Conservation (phyloP, 2,113 vertebrate species). For the Desmodus rotundus region DNA sequence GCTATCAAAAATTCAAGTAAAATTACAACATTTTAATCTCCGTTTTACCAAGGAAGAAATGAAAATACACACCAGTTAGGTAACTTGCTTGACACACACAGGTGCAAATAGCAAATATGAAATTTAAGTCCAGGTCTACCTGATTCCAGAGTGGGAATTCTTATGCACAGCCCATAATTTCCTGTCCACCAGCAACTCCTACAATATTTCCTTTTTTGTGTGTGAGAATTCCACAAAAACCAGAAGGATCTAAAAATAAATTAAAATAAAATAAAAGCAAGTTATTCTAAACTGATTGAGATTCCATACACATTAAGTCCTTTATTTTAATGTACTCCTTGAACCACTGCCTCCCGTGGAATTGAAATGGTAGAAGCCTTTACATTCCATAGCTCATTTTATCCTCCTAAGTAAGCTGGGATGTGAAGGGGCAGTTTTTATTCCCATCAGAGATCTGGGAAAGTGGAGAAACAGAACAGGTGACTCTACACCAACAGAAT, state of each 20-base stretch:
- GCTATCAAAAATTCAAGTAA: not conserved
- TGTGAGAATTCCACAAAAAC: not conserved
- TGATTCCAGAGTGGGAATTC: not conserved
- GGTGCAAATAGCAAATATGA: not conserved
- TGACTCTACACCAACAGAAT: not conserved
- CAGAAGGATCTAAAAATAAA: not conserved
- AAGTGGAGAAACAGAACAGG: not conserved
- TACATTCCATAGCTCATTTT: not conserved
- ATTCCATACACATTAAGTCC: not conserved
- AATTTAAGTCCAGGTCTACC: not conserved
- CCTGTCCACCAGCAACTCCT: not conserved
- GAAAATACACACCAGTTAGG: not conserved
- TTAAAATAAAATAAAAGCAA: not conserved
- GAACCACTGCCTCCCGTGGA: not conserved
- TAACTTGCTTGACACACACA: not conserved
- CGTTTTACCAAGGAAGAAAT: not conserved
- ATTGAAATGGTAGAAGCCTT: not conserved
- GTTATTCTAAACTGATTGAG: not conserved
- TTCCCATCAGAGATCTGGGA: not conserved
- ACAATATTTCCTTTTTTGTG: not conserved
- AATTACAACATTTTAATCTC: not conserved
- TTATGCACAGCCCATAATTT: not conserved
- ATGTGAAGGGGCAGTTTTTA: not conserved
- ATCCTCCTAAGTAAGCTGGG: not conserved
- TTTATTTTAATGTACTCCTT: not conserved